Percentiles rank a stretch among this genome's conserved stretches.
Evolutionary conservation across 2,797 vertebrate species (phyloP).

Genomic region (Sitta carolinensis): DNA sequence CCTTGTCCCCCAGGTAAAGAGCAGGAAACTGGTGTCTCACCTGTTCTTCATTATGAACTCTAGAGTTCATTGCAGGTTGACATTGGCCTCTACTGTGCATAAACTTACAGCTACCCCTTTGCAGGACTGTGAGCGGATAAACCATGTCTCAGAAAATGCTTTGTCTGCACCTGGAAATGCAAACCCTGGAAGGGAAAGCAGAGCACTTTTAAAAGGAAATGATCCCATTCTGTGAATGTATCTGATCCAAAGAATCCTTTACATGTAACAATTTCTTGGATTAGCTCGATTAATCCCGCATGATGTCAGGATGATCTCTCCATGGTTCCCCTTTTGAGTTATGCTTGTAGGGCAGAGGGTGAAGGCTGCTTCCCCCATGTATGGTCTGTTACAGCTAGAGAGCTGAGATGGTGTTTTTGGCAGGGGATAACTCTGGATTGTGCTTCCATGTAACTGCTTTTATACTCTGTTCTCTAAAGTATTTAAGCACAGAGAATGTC

Average conservation of each 20-base stretch:
- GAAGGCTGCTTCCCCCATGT: not conserved
- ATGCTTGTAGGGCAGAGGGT: not conserved
- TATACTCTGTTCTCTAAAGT: not conserved
- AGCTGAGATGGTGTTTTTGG: not conserved
- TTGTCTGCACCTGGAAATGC: not conserved
- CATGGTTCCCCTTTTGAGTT: not conserved
- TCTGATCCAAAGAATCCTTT: not conserved
- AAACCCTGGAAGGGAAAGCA: not conserved
- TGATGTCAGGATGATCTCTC: not conserved
- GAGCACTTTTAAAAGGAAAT: not conserved
- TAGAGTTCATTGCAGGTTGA: not conserved
- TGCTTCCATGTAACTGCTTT: not conserved
- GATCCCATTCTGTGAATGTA: not conserved
- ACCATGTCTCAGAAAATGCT: not conserved
- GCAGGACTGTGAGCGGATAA: not conserved
- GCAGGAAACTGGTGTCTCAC: conserved; percentile 13
- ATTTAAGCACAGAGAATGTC: not conserved
- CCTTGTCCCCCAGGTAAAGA: conserved; percentile 32
- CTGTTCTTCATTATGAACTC: conserved; percentile 1
- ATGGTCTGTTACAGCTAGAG: not conserved
- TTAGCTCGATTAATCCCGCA: not conserved
- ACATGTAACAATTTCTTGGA: not conserved
- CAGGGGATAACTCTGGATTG: not conserved
- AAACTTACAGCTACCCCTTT: not conserved
- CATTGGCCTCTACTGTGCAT: not conserved